These are phyloP conservation scores for Crenichthys baileyi DNA, from an alignment of 2,797 vertebrate genomes.

Conservation along the genomic window DNA sequence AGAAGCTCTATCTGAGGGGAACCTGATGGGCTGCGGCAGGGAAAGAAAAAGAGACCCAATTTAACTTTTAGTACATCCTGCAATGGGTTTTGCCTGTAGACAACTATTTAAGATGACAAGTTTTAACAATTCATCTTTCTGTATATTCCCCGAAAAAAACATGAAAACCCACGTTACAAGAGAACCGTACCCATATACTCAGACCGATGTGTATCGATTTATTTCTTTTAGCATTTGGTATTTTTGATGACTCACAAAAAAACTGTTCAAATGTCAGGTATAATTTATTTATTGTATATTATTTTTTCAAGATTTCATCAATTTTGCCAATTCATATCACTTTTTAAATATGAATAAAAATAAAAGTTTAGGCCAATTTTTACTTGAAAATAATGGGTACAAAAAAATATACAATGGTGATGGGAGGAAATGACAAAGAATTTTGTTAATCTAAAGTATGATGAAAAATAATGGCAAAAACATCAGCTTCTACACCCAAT, in stretches of 20 bases:
- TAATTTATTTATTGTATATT: not conserved
- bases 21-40: constrained; percentile 39
- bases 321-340: too few relatives aligned
- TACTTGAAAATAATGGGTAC: too few relatives aligned
- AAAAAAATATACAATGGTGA: too few relatives aligned
- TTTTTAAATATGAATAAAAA: too few relatives aligned
- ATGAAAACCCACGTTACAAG: not conserved
- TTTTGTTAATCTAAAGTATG: too few relatives aligned
- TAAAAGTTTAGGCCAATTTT: too few relatives aligned
- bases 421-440: too few relatives aligned
- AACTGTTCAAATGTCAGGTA: not conserved
- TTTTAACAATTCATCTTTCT: not conserved
- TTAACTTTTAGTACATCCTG: constrained; percentile 6
- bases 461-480: too few relatives aligned
- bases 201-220: not conserved
- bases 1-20: constrained; percentile 35
- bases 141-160: constrained; percentile 28
- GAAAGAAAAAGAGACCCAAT: constrained; percentile 9
- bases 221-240: not conserved
- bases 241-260: not conserved
- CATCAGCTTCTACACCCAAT: too few relatives aligned
- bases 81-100: constrained; percentile 1
- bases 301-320: not conserved
- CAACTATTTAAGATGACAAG: not conserved
- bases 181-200: not conserved